Conservation (phyloP, 2,888 invertebrate species). For the Thymelicus sylvestris region DNA sequence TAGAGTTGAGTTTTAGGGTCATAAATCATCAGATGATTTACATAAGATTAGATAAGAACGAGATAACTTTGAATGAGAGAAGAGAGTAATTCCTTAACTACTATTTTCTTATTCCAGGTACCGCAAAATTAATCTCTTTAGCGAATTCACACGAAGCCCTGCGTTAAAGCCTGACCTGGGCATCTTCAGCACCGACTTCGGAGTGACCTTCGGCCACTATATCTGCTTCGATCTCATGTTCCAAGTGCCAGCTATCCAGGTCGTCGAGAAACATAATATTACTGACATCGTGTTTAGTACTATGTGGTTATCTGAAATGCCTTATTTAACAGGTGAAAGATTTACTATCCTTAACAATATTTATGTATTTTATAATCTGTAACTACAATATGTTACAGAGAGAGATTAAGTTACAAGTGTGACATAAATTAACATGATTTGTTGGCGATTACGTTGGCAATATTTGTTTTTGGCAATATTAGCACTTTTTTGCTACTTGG, state of each 20-base stretch:
- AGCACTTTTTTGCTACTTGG: not conserved
- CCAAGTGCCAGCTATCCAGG: conserved; percentile 86
- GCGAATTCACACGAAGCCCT: conserved; percentile 76
- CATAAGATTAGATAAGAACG: too few relatives aligned
- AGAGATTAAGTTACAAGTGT: too few relatives aligned
- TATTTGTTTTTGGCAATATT: too few relatives aligned
- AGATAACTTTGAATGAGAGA: too few relatives aligned
- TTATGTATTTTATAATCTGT: too few relatives aligned
- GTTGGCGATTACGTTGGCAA: too few relatives aligned
- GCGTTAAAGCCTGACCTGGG: conserved; percentile 85
- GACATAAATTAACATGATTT: too few relatives aligned
- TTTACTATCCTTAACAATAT: too few relatives aligned
- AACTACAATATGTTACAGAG: too few relatives aligned
- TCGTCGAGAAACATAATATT: conserved; percentile 79
- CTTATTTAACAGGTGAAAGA: conserved; percentile 90
- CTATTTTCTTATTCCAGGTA: conserved; percentile 59
- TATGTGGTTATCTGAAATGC: conserved; percentile 93
- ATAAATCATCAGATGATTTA: too few relatives aligned
- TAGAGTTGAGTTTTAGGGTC: too few relatives aligned
- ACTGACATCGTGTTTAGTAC: conserved; percentile 88
- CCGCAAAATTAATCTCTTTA: conserved; percentile 82
- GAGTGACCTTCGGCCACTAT: conserved; percentile 91
- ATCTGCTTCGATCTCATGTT: conserved; percentile 94
- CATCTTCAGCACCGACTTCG: conserved; percentile 90
- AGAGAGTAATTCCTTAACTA: not conserved